Evolutionary conservation across 2,113 vertebrate species (phyloP), one percentile per base, ranked within the genome.

Genomic region (Oncorhynchus masou): DNA sequence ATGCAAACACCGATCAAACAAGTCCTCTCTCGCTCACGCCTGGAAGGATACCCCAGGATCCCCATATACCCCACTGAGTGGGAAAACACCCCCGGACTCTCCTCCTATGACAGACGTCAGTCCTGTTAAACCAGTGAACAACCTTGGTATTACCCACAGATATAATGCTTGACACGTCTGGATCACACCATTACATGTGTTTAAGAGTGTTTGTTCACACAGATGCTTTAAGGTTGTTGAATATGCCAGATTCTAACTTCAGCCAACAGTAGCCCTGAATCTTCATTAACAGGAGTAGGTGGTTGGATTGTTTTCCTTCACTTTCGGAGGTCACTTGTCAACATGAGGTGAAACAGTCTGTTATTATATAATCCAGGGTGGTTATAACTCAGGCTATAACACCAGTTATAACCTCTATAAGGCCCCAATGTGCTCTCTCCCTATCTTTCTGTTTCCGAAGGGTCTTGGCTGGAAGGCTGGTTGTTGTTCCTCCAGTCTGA

Each of bases 1-100:
- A 83, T 81, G 80, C 83, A 86, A 82, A 88, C 82, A 81, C 51
- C 54, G 24, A 73, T 27, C 79, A 81, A 86, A 84, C 83, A 54
- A 19, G 75, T 68, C 75, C 73, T 51, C 74, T 81, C 74, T 81
- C 79, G 71, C 80, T 13, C 39, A 59, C 31, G 29, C 81, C 19
- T 74, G 31, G 76, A 65, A 2, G 84, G 84, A 80, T 24, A 76
- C 76, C 78, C 51, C 51, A 54, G 16, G 4, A 54, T 54, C 12
- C 51, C 51, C 3, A 54, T 60, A 76, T 24, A 60, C 64, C 81
- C 73, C 49, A 51, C 57, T 39, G 76, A 79, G 66, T 31, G 66
- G 29, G 15, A 1, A 27, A 67, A 19, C 20, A 34, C 6, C 13
- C 5, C 25, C 16, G 5, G 15, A 20, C 19, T 62, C 59, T 24